A percentile compares a stretch with the other conserved stretches of the same genome.
phyloP scores from a whole-genome alignment of 1,140 invertebrate genomes.

The Pararge aegeria region DNA sequence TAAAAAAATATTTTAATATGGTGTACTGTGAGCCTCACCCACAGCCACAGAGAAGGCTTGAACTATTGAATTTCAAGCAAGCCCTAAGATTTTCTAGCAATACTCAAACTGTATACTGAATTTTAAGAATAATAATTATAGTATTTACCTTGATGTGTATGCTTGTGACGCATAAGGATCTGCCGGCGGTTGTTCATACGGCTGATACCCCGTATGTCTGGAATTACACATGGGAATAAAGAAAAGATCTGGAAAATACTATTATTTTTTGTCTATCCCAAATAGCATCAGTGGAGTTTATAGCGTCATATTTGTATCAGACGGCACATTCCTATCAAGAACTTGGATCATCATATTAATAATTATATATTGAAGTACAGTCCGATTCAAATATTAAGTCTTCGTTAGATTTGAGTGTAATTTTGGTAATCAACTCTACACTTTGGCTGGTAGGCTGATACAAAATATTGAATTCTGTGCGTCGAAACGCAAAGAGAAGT shows the following conservation, averaged over 20 bases:
- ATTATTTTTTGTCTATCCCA: background rate
- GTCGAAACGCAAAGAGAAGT: too few relatives aligned
- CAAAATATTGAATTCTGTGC: too few relatives aligned
- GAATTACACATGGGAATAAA: background rate
- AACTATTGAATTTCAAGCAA: too few relatives aligned
- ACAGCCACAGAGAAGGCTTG: too few relatives aligned
- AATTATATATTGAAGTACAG: background rate
- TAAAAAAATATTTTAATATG: too few relatives aligned
- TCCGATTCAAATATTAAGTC: background rate
- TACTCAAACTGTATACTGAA: too few relatives aligned
- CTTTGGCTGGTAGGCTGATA: too few relatives aligned
- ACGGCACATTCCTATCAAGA: slow-evolving; percentile 78
- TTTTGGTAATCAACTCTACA: background rate
- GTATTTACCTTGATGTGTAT: slow-evolving; percentile 54
- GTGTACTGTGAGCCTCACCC: too few relatives aligned
- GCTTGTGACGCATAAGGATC: slow-evolving; percentile 58
- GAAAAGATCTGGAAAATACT: background rate
- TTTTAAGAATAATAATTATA: too few relatives aligned
- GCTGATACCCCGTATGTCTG: slow-evolving; percentile 69
- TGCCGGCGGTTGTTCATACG: slow-evolving; percentile 58
- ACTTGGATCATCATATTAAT: slow-evolving; percentile 63
- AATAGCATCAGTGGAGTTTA: slow-evolving; percentile 12
- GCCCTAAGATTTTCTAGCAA: too few relatives aligned
- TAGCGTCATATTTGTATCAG: slow-evolving; percentile 75
- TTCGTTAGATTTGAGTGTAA: background rate